Evolutionary conservation across 2,888 invertebrate genomes (phyloP).

Genomic region (Lepidocyrtoides sp.): DNA sequence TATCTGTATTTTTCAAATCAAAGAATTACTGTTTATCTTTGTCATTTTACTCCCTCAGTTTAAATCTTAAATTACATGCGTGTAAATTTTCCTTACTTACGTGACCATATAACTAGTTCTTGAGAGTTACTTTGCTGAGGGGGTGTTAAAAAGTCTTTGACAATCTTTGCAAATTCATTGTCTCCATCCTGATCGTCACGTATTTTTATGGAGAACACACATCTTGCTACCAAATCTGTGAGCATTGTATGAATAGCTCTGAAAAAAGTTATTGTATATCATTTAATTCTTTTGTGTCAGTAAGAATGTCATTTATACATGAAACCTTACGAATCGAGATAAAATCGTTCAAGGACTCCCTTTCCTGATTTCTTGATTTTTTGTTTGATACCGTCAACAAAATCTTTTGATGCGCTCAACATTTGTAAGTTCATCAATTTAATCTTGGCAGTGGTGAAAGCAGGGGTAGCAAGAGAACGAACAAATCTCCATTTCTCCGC

Average conservation of each 20-base stretch:
- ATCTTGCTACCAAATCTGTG: conserved; percentile 67
- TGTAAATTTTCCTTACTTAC: too few species aligned
- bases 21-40: too few species aligned
- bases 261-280: too few species aligned
- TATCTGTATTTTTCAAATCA: too few species aligned
- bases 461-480: conserved; percentile 41
- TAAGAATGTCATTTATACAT: background rate
- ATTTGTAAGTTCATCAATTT: conserved; percentile 61
- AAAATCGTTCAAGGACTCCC: conserved; percentile 7
- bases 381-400: background rate
- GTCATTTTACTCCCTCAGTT: too few species aligned
- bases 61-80: too few species aligned
- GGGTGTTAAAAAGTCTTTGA: background rate
- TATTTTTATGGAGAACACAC: conserved; percentile 62
- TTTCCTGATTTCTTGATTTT: background rate
- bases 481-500: conserved; percentile 81
- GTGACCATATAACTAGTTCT: conserved; percentile 14
- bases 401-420: conserved; percentile 48
- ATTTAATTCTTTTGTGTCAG: too few species aligned
- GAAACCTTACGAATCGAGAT: background rate
- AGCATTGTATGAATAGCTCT: conserved; percentile 71
- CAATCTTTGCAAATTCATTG: conserved; percentile 57
- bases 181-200: conserved; percentile 63
- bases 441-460: conserved; percentile 40
- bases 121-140: conserved; percentile 13